phyloP scores from a whole-genome alignment of 2,888 invertebrate genomes.

The Sialis lutaria region DNA sequence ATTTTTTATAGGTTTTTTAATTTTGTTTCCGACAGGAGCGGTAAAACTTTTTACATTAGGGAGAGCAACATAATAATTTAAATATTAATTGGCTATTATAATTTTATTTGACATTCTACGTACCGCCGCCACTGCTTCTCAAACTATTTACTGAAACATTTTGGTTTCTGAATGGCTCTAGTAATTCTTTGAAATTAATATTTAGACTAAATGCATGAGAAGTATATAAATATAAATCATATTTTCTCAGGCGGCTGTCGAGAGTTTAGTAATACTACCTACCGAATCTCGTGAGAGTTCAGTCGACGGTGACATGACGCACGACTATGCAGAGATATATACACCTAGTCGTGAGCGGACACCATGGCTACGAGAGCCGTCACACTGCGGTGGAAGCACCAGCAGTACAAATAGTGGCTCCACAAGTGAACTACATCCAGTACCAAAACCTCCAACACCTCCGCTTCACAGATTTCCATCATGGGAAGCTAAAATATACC shows the following conservation, averaged over 20 bases:
- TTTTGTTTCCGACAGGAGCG: too few relatives aligned
- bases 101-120: too few relatives aligned
- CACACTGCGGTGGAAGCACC: conserved; percentile 11
- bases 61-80: too few relatives aligned
- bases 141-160: not conserved
- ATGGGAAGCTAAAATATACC: conserved; percentile 94
- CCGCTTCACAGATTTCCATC: conserved; percentile 81
- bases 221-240: conserved; percentile 3
- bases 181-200: not conserved
- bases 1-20: too few relatives aligned
- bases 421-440: conserved; percentile 11
- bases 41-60: too few relatives aligned
- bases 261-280: conserved; percentile 30
- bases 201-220: not conserved
- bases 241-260: conserved; percentile 30
- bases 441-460: conserved; percentile 64
- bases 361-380: conserved; percentile 23
- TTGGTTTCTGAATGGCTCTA: not conserved
- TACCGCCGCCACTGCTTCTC: too few relatives aligned
- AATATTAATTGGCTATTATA: too few relatives aligned
- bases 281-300: conserved; percentile 41
- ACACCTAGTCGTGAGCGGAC: conserved; percentile 63
- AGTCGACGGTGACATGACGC: conserved; percentile 48
- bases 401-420: conserved; percentile 13
- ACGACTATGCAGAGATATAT: conserved; percentile 89